These are phyloP conservation scores for Leptestheria dahalacensis DNA, from an alignment of 1,140 invertebrate species.

Conservation along the genomic window DNA sequence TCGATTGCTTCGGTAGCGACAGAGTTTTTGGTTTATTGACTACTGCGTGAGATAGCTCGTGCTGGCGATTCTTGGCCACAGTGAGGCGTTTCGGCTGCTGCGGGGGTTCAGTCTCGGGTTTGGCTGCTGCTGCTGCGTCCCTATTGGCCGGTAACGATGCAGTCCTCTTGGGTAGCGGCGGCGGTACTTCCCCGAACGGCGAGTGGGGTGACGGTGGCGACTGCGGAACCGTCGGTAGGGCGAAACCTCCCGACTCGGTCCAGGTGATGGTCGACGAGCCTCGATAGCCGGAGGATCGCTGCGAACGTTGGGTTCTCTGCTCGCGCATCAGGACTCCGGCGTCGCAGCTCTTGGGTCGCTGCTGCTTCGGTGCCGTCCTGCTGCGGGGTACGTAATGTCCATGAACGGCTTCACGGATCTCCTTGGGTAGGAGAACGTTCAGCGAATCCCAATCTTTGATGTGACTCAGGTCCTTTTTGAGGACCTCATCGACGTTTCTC, in stretches of 20 bases:
- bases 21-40: background rate
- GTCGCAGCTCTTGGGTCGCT: conserved; percentile 21
- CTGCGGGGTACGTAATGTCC: conserved; percentile 32
- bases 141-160: conserved; percentile 41
- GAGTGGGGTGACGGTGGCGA: conserved; percentile 3
- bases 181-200: conserved; percentile 25
- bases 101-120: conserved; percentile 51
- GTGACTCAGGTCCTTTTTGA: conserved; percentile 53
- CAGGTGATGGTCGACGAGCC: conserved; percentile 66
- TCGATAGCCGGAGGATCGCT: conserved; percentile 64
- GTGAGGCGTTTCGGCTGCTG: conserved; percentile 39
- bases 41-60: background rate
- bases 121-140: conserved; percentile 38
- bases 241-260: conserved; percentile 34
- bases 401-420: conserved; percentile 54
- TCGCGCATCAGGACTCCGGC: conserved; percentile 24
- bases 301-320: conserved; percentile 40
- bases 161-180: conserved; percentile 43
- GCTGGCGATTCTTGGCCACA: conserved; percentile 20
- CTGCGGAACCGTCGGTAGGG: conserved; percentile 5
- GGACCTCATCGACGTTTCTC: conserved; percentile 1
- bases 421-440: conserved; percentile 57
- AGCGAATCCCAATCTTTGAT: conserved; percentile 82
- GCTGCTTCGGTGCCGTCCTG: conserved; percentile 33
- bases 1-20: background rate